phyloP scores from a whole-genome alignment of 2,888 invertebrate species.

The Zonitis immaculata region DNA sequence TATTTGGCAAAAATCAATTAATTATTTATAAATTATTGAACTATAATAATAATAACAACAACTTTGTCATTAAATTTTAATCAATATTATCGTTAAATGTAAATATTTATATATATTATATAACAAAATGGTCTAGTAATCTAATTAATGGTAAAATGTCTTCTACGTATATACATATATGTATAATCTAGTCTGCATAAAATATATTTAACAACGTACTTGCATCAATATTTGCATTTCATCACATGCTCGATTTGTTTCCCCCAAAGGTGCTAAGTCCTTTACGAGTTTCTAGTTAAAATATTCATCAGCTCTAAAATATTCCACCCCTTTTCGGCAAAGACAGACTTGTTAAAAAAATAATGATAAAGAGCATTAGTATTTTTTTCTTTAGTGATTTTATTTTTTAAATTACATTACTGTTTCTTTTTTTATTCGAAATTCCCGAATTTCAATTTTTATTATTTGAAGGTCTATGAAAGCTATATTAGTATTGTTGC shows the following conservation, averaged over 20 bases:
- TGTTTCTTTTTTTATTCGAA: too few relatives aligned
- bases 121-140: constrained; percentile 11
- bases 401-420: too few relatives aligned
- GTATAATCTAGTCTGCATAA: constrained; percentile 15
- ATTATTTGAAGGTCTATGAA: too few relatives aligned
- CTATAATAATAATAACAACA: neutral
- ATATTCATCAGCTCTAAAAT: constrained; percentile 34
- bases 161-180: neutral
- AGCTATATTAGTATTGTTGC: too few relatives aligned
- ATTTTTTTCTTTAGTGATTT: too few relatives aligned
- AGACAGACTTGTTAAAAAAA: constrained; percentile 5
- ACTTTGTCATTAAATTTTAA: neutral
- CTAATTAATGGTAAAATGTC: constrained; percentile 17
- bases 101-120: neutral
- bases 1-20: neutral
- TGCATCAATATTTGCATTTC: constrained; percentile 41
- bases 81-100: neutral
- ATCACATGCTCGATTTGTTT: constrained; percentile 40
- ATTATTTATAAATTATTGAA: neutral
- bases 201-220: constrained; percentile 22
- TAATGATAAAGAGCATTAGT: too few relatives aligned
- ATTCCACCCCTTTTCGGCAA: constrained; percentile 16
- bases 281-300: constrained; percentile 29
- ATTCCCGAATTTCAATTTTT: too few relatives aligned
- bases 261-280: constrained; percentile 35